These are phyloP conservation scores for Harmothoe impar DNA, from an alignment of 2,888 invertebrate species.

Conservation along the genomic window DNA sequence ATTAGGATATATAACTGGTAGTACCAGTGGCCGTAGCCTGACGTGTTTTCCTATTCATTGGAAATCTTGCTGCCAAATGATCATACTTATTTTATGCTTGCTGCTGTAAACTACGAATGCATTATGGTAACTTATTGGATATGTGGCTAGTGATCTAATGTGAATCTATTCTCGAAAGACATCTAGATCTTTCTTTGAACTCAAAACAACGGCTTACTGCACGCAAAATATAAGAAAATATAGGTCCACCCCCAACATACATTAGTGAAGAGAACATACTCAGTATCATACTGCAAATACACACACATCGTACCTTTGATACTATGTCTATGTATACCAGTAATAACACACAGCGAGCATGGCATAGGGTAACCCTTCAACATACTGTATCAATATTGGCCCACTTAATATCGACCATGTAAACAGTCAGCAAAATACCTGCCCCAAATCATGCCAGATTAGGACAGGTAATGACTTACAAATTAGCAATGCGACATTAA, in stretches of 20 bases:
- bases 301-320: neutral
- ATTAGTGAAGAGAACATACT: neutral
- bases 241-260: neutral
- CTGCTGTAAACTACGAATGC: neutral
- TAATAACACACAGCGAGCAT: neutral
- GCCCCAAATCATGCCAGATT: neutral
- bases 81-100: neutral
- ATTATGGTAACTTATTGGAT: neutral
- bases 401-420: neutral
- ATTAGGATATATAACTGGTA: neutral
- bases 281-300: slow-evolving; percentile 1
- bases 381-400: neutral
- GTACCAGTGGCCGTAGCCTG: neutral
- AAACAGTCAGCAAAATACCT: neutral
- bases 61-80: neutral
- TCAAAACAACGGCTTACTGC: neutral
- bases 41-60: neutral
- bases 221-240: no score
- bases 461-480: neutral
- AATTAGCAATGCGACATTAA: neutral
- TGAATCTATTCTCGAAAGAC: no score
- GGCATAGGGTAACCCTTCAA: neutral
- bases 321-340: neutral
- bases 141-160: neutral
- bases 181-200: no score